Evolutionary conservation across 2,113 vertebrate genomes (phyloP), one percentile per base, ranked within the genome.

Genomic region (Amphilophus citrinellus): DNA sequence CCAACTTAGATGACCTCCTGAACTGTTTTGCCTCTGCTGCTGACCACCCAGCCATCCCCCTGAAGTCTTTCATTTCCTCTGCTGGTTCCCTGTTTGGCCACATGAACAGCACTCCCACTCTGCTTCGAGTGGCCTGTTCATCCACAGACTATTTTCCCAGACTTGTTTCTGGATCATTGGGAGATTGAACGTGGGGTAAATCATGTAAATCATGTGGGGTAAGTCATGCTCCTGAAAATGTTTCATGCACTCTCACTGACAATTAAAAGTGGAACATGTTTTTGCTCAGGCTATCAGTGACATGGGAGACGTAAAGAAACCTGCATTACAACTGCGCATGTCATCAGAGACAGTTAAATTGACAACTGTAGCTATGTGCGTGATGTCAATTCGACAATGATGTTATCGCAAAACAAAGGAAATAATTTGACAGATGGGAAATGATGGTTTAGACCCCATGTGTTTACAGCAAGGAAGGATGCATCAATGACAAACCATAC

Each of bases 401-500:
- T 85, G 85, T 83, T 88, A 80, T 61, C 1, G 59, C 9, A 27
- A 91, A 89, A 93, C 83, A 92, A 92, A 93, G 87, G 86, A 59
- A 92, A 88, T 81, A 8, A 80, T 85, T 79, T 93, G 93, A 93
- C 91, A 92, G 86, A 84, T 89, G 87, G 86, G 92, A 91, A 91
- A 92, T 90, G 90, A 91, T 90, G 89, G 59, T 90, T 93, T 90
- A 88, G 84, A 89, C 88, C 89, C 68, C 37, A 20, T 89, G 88
- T 92, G 92, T 93, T 91, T 91, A 89, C 75, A 86, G 73, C 47
- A 27, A 87, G 88, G 63, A 84, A 86, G 91, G 87, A 92, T 88
- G 87, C 88, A 91, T 92, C 88, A 85, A 14, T 94, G 93, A 91
- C 92, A 94, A 85, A 85, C 78, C 9, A 24, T 79, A 73, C 83